phyloP scores from a whole-genome alignment of 1,140 invertebrate genomes.

The Drosophila novamexicana region DNA sequence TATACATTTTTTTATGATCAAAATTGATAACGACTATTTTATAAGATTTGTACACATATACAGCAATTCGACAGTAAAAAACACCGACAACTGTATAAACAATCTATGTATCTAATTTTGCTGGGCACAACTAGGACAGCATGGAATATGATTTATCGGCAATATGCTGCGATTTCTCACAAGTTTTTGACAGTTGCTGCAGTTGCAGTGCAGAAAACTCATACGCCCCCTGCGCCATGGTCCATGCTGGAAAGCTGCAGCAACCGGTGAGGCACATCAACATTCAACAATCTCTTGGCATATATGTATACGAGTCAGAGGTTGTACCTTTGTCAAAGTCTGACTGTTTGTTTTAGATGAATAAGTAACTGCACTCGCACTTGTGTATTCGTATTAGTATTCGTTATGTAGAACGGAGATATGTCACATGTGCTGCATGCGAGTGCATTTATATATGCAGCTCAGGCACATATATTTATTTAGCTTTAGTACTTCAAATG shows the following conservation, averaged over 20 bases:
- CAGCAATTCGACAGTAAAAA: not conserved
- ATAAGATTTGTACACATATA: not conserved
- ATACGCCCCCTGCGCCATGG: slow-evolving; percentile 40
- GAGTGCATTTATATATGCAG: slow-evolving; percentile 46
- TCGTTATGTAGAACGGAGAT: slow-evolving; percentile 66
- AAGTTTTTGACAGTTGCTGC: slow-evolving; percentile 39
- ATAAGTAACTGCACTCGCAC: slow-evolving; percentile 41
- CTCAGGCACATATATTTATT: slow-evolving; percentile 54
- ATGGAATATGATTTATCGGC: slow-evolving; percentile 41
- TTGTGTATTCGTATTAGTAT: slow-evolving; percentile 6
- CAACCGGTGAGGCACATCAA: slow-evolving; percentile 31
- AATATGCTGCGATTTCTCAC: slow-evolving; percentile 41
- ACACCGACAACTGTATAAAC: not conserved
- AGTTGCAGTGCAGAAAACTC: slow-evolving; percentile 33
- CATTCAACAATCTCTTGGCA: slow-evolving; percentile 56
- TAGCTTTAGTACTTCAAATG: slow-evolving; percentile 69
- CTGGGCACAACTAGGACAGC: slow-evolving; percentile 21
- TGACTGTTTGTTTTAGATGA: slow-evolving; percentile 51
- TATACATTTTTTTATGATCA: no score
- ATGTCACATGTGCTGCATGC: slow-evolving; percentile 72
- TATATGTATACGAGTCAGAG: slow-evolving; percentile 19
- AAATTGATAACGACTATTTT: not conserved
- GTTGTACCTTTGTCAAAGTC: slow-evolving; percentile 73
- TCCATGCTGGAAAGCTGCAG: slow-evolving; percentile 5
- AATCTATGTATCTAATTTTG: slow-evolving; percentile 14